Evolutionary conservation across 53 echinoderm and acorn worm genomes (phyloP).

Genomic region (Holothuria scabra): DNA sequence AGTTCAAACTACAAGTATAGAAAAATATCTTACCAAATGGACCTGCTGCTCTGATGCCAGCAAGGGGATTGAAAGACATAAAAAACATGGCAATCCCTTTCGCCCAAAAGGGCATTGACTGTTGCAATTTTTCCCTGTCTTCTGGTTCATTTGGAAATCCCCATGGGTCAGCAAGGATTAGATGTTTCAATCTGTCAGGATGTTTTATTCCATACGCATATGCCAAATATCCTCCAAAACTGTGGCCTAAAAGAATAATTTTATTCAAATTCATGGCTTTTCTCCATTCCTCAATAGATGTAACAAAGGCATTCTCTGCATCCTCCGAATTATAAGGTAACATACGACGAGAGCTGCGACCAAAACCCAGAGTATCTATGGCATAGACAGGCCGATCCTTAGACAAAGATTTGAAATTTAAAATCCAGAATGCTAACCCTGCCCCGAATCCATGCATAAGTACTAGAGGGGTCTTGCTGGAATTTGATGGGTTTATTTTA

Average conservation of each 20-base stretch:
- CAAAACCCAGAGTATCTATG: constrained; percentile 89
- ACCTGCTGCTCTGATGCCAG: constrained; percentile 87
- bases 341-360: constrained; percentile 79
- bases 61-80: constrained; percentile 82
- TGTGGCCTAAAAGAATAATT: constrained; percentile 94
- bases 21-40: constrained; percentile 75
- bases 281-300: constrained; percentile 89
- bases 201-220: constrained; percentile 78
- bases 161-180: constrained; percentile 95
- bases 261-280: constrained; percentile 77
- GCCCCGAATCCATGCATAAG: constrained; percentile 91
- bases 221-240: constrained; percentile 88
- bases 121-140: constrained; percentile 16
- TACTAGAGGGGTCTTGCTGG: constrained; percentile 78
- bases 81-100: constrained; percentile 70
- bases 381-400: constrained; percentile 78
- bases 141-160: constrained; percentile 77
- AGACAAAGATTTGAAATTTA: constrained; percentile 78
- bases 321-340: constrained; percentile 66
- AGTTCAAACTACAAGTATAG: too few relatives aligned
- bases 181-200: constrained; percentile 80
- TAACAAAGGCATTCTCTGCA: constrained; percentile 85
- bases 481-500: constrained; percentile 59
- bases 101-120: constrained; percentile 77
- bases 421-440: constrained; percentile 86